Evolutionary conservation across 1,140 invertebrate genomes (phyloP), one percentile per base, ranked within the genome.

Genomic region (Hyles vespertilio): DNA sequence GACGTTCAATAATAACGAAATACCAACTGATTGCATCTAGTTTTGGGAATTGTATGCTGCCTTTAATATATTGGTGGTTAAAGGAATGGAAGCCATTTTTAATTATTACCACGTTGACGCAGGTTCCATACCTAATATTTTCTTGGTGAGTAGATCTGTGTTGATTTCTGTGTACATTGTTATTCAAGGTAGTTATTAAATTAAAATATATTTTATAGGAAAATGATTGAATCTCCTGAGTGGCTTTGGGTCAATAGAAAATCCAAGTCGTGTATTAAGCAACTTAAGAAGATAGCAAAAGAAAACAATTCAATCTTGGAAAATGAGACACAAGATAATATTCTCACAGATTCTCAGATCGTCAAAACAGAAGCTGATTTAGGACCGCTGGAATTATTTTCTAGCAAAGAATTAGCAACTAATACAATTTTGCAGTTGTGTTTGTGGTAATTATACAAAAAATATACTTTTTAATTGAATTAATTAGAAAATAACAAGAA

Each of bases 231-330:
- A 84, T 92, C 92, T 32, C 91, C 92, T 3, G 81, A 93, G 60
- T 95, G 94, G 94, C 80, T 94, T 52, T 91, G 93, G 63, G 91
- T 91, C 54, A 89, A 91, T 67, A 92, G 91, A 7, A 90, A 91
- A 61, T 81, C 84, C 45, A 71, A 91, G 47, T 87, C 92, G 63
- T 92, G 92, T 63, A 75, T 93, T 11, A 81, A 90, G 51, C 89
- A 91, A 61, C 72, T 94, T 11, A 81, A 89, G 46, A 89, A 77
- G 59, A 93, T 95, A 71, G 93, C 93, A 46, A 91, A 91, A 82
- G 78, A 90, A 10, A 95, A 95, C 88, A 85, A 91, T 0, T 90
- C 77, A 7, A 70, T 74, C 47, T 85, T 95, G 12, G 78, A 89
- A 9, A 12, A 58, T 33, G 77, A 84, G 36, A 81, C 81, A 6